A percentile compares a stretch with the other conserved stretches of the same genome.
Evolutionary conservation across 2,888 invertebrate genomes (phyloP).

Genomic region (Nysson spinosus): DNA sequence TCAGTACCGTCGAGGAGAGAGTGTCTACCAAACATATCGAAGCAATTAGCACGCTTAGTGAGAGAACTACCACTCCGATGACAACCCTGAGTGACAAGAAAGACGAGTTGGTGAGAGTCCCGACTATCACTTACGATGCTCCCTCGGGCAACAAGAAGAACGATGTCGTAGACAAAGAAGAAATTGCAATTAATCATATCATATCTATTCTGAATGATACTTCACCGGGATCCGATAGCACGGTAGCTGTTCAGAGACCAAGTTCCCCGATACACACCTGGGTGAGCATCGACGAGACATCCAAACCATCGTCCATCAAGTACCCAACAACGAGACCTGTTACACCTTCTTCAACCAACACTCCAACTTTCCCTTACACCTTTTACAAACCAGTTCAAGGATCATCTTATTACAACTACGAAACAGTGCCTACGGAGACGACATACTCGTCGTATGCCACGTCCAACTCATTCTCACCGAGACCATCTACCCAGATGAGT

Average conservation of each 20-base stretch:
- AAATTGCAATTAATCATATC: slow-evolving; percentile 78
- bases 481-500: slow-evolving; percentile 65
- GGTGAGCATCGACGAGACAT: slow-evolving; percentile 70
- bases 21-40: slow-evolving; percentile 46
- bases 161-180: slow-evolving; percentile 70
- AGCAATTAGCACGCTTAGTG: slow-evolving; percentile 15
- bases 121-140: slow-evolving; percentile 72
- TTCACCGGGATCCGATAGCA: slow-evolving; percentile 60
- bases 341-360: slow-evolving; percentile 45
- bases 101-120: slow-evolving; percentile 73
- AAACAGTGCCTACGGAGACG: slow-evolving; percentile 52
- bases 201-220: slow-evolving; percentile 77
- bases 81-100: slow-evolving; percentile 47
- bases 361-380: slow-evolving; percentile 66
- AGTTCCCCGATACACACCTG: slow-evolving; percentile 69
- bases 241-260: slow-evolving; percentile 56
- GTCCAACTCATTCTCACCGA: slow-evolving; percentile 45
- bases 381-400: slow-evolving; percentile 68
- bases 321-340: slow-evolving; percentile 51
- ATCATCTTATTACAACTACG: slow-evolving; percentile 71
- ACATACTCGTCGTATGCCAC: slow-evolving; percentile 39
- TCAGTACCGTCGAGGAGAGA: slow-evolving; percentile 49
- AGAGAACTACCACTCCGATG: slow-evolving; percentile 67
- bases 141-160: slow-evolving; percentile 71
- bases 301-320: slow-evolving; percentile 69